A percentile compares a stretch with the other conserved stretches of the same genome.
Conservation (phyloP, 2,797 vertebrate species). For the Onychomys leucogaster region DNA sequence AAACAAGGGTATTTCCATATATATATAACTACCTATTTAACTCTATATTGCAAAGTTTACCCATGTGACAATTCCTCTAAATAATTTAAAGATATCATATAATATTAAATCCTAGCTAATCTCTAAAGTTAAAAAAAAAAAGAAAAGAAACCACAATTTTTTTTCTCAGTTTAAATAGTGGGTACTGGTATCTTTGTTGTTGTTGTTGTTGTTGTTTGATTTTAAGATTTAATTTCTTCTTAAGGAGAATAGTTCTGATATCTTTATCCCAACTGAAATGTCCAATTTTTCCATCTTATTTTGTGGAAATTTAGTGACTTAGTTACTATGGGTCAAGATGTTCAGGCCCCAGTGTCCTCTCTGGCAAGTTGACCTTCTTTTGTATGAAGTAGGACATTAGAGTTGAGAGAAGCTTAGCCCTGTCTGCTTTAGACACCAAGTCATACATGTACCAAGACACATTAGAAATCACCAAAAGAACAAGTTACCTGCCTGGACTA, state of each 20-base stretch:
- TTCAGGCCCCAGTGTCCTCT: not conserved
- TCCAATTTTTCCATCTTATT: not conserved
- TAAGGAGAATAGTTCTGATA: not conserved
- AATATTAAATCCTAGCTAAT: not conserved
- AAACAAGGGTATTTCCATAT: not conserved
- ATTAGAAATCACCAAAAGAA: not conserved
- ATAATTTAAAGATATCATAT: not conserved
- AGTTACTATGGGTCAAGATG: not conserved
- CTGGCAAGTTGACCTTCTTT: not conserved
- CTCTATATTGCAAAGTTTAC: not conserved
- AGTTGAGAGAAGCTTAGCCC: not conserved
- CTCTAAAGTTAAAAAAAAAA: not conserved
- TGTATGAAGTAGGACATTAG: not conserved
- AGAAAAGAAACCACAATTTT: not conserved
- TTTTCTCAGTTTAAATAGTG: not conserved
- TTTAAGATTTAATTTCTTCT: constrained; percentile 19
- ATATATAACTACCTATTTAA: not conserved
- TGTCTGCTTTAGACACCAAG: not conserved
- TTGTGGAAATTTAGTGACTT: not conserved
- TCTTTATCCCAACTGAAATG: not conserved
- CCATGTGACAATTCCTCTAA: not conserved
- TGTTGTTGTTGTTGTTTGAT: not conserved
- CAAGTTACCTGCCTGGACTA: not conserved
- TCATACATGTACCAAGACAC: not conserved
- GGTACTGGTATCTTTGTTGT: not conserved